Evolutionary conservation across 2,113 vertebrate genomes (phyloP), one percentile per base, ranked within the genome.

Genomic region (Syngnathus scovelli): DNA sequence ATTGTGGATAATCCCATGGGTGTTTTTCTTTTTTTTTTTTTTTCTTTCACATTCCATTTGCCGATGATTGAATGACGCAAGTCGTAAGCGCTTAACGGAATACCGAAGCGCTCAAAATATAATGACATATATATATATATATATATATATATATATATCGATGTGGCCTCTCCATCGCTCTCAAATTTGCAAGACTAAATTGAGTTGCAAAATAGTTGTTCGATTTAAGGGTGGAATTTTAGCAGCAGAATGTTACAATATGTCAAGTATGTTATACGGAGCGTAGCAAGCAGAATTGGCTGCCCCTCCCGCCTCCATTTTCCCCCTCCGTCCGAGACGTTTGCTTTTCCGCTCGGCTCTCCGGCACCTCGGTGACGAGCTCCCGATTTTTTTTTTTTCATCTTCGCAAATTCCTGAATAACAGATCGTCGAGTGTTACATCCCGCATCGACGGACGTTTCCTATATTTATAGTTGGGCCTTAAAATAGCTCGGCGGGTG

Each of bases 381-480:
- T 85, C 78, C 69, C 12, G 76, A 49, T n/a, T 7, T 46, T 46
- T 46, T 16, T 19, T n/a, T 51, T 51, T n/a, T 10, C 85, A 83
- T 82, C 84, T 88, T 77, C 64, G 84, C 77, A 85, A 82, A 90
- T 89, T 89, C 87, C 86, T 87, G 87, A 18, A 71, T 67, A 61
- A 91, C 89, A 91, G 83, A 66, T 78, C 80, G 69, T 66, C 19
- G 81, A 87, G 85, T 90, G 86, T 90, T 87, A 62, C 3, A n/a
- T 70, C 75, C 75, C 15, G 15, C 71, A 74, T 76, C 67, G 84
- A 87, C 83, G 82, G 74, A 84, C 78, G 9, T 64, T 68, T 78
- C 73, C 85, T 90, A 88, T 90, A 89, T 90, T 89, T 90, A 58
- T 58, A 91, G 88, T 38, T 54, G 62, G 84, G 85, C 61, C 85